Base-by-base conservation (phyloP, 2,888 invertebrate species). In the Eustalomyia histrio region DNA sequence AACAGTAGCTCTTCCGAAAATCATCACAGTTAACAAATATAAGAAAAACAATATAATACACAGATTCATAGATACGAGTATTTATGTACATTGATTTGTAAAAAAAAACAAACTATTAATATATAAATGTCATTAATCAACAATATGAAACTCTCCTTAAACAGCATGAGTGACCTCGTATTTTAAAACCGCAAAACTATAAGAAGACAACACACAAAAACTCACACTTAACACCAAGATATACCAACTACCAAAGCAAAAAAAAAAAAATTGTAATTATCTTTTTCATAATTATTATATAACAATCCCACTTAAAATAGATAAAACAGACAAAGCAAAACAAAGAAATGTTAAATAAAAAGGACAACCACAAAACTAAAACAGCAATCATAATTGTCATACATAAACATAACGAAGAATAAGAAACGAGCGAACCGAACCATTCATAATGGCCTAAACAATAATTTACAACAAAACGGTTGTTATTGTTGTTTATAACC, bases 271-370 rank as follows among this genome's bases (percentile, higher is more conserved):
- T 69, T 79, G 82, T 61, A 76, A 78, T 83, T 83, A 80, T 79
- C 61, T 76, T 80, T 82, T 83, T 76, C 82, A 81, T 83, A 80
- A 83, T 83, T 84, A 85, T 87, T 86, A 80, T 86, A 83, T 85
- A 86, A 86, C 83, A 61, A 76, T 69, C 65, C 81, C 65, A 78
- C 76, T 81, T 81, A 69, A 71, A 50, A 64, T 29, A 39, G 39
- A 52, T 63, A 73, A 71, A 57, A n/a, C 14, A 58, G 47, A 57
- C 35, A 76, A 43, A 39, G 16, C 35, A 64, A 55, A n/a, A 64
- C 24, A 55, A 50, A 75, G 65, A 71, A 61, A 76, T 67, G 57
- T 67, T 57, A 39, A 69, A 67, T 53, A 67, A 73, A 76, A 82
- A 80, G 75, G 73, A 79, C 67, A 63, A 68, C 76, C 64, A 47